Evolutionary conservation across 2,888 invertebrate genomes (phyloP), one percentile per base, ranked within the genome.

Genomic region (Ophion slaviceki): DNA sequence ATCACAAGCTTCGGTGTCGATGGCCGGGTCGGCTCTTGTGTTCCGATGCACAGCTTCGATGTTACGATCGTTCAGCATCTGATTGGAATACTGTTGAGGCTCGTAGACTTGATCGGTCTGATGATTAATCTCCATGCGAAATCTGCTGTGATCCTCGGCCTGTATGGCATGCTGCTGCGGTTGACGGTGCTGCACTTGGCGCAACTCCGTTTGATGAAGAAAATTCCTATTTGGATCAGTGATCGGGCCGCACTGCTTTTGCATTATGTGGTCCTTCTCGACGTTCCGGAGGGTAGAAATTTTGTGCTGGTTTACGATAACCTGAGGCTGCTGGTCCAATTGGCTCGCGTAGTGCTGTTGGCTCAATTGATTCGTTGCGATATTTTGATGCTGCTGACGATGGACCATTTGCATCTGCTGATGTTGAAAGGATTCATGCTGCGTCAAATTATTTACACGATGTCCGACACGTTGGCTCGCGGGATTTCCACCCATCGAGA

Each of bases 51-150:
- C 92, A 36, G 93, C 75, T 24, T 94, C 94, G 80, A 92, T 89
- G 6, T 91, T 88, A 83, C 93, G 92, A 84, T 94, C 93, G 78
- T 94, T 93, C 70, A 94, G 92, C 89, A 91, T 91, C 84, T 93
- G 92, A 87, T 91, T 93, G 53, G 93, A 90, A 89, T 93, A 93
- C 75, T 92, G 92, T 67, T 91, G 89, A 62, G 91, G 91, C 10
- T 91, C 90, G 86, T 93, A 94, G 53, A 94, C 92, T 88, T 94
- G 94, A 7, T 92, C 85, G 82, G 93, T 87, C 79, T 93, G 94
- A 80, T 90, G 91, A 81, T 90, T 90, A 40, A 91, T 90, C 71
- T 91, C 91, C 87, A 92, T 90, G 17, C 91, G 89, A 62, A 91
- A 89, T 32, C 91, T 92, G 20, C 92, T 90, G n/a, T 82, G 79